phyloP scores from a whole-genome alignment of 2,113 vertebrate genomes.

The Merops nubicus region DNA sequence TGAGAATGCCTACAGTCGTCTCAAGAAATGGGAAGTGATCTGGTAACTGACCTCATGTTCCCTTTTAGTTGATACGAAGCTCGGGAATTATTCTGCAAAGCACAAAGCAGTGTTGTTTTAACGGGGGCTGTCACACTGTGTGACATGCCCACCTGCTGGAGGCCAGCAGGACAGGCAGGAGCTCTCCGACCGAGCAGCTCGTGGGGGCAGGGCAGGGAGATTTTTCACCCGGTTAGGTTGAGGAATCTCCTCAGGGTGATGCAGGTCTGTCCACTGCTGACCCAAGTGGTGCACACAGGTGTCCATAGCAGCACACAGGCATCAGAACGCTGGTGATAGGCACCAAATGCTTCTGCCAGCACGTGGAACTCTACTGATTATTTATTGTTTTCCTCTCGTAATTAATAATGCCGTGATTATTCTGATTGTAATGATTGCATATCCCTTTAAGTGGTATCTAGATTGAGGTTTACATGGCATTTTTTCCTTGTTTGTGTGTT shows the following conservation, averaged over 20 bases:
- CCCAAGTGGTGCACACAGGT: fast-evolving
- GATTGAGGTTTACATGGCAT: not conserved
- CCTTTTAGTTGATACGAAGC: fast-evolving
- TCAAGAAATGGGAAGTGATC: not conserved
- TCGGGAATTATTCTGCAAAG: not conserved
- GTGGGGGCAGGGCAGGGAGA: fast-evolving
- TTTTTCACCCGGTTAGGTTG: not conserved
- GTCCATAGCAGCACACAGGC: no score
- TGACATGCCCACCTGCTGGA: not conserved
- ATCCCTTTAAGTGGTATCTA: constrained; percentile 8
- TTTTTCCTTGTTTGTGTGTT: constrained; percentile 34
- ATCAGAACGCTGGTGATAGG: fast-evolving
- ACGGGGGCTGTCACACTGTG: fast-evolving
- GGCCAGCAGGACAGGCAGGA: fast-evolving
- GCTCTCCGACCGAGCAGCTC: not conserved
- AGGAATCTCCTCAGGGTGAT: not conserved
- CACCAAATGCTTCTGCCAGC: not conserved
- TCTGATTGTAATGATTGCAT: constrained; percentile 22
- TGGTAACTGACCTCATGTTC: not conserved
- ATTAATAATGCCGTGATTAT: not conserved
- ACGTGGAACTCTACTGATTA: not conserved
- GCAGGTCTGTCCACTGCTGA: fast-evolving
- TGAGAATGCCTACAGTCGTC: not conserved
- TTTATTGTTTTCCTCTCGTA: not conserved
- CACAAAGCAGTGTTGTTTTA: not conserved